These are phyloP conservation scores for Gadopsis marmoratus DNA, from an alignment of 2,797 vertebrate genomes.

Conservation along the genomic window DNA sequence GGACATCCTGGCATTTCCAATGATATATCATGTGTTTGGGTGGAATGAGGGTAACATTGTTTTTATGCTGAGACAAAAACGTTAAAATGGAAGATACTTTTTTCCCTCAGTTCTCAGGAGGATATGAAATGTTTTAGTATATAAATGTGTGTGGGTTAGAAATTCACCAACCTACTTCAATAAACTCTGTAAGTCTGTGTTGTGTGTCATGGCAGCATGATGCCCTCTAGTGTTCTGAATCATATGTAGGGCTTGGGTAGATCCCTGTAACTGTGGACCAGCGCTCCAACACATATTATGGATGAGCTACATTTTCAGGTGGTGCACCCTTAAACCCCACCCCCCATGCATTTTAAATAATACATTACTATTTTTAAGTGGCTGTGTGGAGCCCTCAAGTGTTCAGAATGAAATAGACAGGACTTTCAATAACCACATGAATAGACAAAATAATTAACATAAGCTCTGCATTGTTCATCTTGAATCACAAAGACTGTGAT, in stretches of 20 bases:
- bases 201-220: constrained; percentile 38
- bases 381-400: background rate
- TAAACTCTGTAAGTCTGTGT: constrained; percentile 51
- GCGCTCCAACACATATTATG: too few species aligned
- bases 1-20: too few species aligned
- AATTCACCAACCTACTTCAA: constrained; percentile 35
- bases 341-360: background rate
- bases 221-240: constrained; percentile 66
- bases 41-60: too few species aligned
- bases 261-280: too few species aligned
- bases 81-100: too few species aligned
- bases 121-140: constrained; percentile 45
- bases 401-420: background rate
- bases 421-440: background rate
- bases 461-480: background rate
- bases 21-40: too few species aligned
- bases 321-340: background rate
- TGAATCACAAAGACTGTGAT: background rate
- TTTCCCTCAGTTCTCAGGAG: too few species aligned
- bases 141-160: constrained; percentile 31
- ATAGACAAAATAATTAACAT: background rate
- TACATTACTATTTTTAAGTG: background rate
- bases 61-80: too few species aligned
- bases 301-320: background rate
- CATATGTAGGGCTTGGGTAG: too few species aligned